These are phyloP conservation scores for Pachyramphus minor DNA, from an alignment of 2,113 vertebrate genomes.

Conservation along the genomic window DNA sequence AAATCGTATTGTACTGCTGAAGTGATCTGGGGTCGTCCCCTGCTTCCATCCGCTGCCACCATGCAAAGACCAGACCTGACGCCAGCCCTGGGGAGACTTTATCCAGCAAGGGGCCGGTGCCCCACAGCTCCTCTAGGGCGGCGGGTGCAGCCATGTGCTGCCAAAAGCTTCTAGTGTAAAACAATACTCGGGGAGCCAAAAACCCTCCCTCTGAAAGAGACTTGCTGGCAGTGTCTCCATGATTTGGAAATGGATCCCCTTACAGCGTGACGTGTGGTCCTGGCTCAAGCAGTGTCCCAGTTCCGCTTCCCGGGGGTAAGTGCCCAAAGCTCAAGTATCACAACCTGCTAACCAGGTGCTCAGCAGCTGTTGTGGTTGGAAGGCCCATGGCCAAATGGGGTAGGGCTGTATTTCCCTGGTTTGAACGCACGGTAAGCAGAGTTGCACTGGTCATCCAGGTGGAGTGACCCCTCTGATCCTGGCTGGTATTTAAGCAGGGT, in stretches of 20 bases:
- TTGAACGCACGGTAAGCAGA: rapidly evolving
- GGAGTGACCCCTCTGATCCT: neutral
- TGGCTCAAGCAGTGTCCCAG: neutral
- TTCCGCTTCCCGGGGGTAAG: neutral
- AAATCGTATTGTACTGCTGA: neutral
- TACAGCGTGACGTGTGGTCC: rapidly evolving
- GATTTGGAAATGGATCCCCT: neutral
- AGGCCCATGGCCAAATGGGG: rapidly evolving
- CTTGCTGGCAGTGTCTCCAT: neutral
- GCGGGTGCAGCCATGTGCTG: neutral
- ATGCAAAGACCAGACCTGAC: neutral
- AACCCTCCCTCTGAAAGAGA: neutral
- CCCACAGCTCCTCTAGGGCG: neutral
- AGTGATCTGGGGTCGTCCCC: neutral
- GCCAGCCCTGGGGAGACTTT: neutral
- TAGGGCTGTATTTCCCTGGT: neutral
- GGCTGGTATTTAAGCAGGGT: neutral
- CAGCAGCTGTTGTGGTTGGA: rapidly evolving
- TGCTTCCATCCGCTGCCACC: neutral
- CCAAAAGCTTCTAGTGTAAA: neutral
- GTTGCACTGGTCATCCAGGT: neutral
- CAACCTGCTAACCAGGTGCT: neutral
- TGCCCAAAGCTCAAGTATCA: neutral
- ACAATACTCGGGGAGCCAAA: neutral
- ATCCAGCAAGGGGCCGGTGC: neutral